phyloP scores from a whole-genome alignment of 2,113 vertebrate genomes.

The Scatophagus argus region DNA sequence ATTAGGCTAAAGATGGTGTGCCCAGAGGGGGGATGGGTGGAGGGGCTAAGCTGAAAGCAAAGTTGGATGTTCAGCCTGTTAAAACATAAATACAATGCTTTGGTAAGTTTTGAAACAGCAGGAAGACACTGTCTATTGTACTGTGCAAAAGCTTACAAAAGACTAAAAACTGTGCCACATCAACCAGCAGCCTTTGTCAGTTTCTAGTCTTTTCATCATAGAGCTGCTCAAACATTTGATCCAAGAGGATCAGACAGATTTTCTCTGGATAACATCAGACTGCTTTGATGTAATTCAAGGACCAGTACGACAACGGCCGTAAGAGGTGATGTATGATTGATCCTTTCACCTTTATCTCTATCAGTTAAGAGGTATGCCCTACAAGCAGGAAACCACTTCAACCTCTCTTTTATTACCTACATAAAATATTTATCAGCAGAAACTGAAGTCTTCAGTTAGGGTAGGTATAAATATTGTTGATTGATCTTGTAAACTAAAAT shows the following conservation, averaged over 20 bases:
- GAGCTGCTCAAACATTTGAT: conserved; percentile 62
- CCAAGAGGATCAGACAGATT: conserved; percentile 62
- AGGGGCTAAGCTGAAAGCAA: conserved; percentile 50
- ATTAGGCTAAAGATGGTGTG: conserved; percentile 50
- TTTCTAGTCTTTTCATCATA: conserved; percentile 75
- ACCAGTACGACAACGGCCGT: conserved; percentile 18
- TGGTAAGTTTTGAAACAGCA: conserved; percentile 29
- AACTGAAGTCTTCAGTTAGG: background rate
- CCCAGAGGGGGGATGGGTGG: too few species aligned
- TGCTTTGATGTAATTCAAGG: conserved; percentile 68
- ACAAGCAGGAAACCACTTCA: background rate
- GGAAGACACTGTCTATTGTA: conserved; percentile 5
- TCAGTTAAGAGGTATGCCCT: background rate
- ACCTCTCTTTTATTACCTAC: background rate
- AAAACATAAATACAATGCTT: conserved; percentile 16
- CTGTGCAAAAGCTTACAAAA: conserved; percentile 16
- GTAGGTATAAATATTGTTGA: too few species aligned
- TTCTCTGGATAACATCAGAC: conserved; percentile 59
- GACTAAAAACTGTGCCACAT: conserved; percentile 41
- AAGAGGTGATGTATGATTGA: conserved; percentile 5
- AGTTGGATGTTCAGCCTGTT: conserved; percentile 36
- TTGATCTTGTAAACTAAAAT: too few species aligned
- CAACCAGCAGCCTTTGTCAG: conserved; percentile 47
- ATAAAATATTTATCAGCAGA: background rate
- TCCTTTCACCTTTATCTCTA: background rate